Conservation (phyloP, 1,140 invertebrate species). For the Chrysopa pallens region DNA sequence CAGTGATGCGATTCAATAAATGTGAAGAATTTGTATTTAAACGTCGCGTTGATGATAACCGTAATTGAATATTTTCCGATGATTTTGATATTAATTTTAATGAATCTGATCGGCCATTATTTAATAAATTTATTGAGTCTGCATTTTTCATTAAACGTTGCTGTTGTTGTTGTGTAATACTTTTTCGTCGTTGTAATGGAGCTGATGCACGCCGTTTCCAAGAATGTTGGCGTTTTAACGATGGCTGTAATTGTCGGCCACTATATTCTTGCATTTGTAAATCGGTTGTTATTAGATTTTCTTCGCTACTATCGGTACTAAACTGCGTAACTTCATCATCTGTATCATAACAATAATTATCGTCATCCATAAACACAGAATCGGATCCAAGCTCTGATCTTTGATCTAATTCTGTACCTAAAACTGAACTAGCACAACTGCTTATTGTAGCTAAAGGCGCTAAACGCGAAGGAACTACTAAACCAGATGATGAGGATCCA, state of each 20-base stretch:
- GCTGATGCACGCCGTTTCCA: not conserved
- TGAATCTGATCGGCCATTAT: too few species aligned
- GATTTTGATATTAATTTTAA: too few species aligned
- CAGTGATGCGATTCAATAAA: too few species aligned
- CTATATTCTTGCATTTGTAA: too few species aligned
- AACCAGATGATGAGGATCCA: constrained; percentile 6
- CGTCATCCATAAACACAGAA: constrained; percentile 52
- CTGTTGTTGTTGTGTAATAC: not conserved
- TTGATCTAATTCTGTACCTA: constrained; percentile 42
- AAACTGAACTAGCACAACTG: constrained; percentile 46
- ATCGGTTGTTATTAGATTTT: not conserved
- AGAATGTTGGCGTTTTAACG: not conserved
- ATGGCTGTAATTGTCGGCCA: not conserved
- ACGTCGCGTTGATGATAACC: too few species aligned
- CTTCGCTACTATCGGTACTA: constrained; percentile 55
- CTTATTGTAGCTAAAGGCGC: constrained; percentile 62
- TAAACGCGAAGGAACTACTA: constrained; percentile 18
- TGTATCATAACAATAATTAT: constrained; percentile 36
- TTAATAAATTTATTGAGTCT: not conserved
- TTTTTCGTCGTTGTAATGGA: not conserved
- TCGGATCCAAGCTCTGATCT: constrained; percentile 45
- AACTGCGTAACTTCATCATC: constrained; percentile 65
- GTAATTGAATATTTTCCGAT: too few species aligned
- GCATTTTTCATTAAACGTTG: not conserved
- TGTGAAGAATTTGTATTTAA: too few species aligned